phyloP scores from a whole-genome alignment of 2,888 invertebrate genomes.

The Andrena camellia region DNA sequence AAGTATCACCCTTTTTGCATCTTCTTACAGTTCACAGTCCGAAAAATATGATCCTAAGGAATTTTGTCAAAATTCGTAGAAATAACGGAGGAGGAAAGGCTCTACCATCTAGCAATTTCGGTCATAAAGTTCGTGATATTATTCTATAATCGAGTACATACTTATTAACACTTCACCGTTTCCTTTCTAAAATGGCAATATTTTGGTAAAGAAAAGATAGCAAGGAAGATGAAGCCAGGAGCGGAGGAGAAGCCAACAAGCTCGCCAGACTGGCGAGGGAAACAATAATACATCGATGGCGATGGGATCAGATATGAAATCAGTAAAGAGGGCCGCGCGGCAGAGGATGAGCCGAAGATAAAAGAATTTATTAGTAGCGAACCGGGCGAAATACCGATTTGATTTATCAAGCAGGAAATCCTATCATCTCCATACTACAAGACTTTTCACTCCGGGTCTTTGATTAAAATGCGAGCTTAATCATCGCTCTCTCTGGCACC shows the following conservation, averaged over 20 bases:
- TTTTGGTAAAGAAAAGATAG: neutral
- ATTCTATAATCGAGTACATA: too few relatives aligned
- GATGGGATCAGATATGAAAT: conserved; percentile 65
- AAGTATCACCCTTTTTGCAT: too few relatives aligned
- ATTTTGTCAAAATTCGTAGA: too few relatives aligned
- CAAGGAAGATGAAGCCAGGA: neutral
- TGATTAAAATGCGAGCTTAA: conserved; percentile 85
- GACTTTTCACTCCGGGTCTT: conserved; percentile 84
- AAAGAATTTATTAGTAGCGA: conserved; percentile 76
- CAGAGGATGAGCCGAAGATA: conserved; percentile 58
- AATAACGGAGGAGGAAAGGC: too few relatives aligned
- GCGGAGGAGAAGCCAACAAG: neutral
- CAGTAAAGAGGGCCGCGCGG: conserved; percentile 45
- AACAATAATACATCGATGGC: conserved; percentile 33
- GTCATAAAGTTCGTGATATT: too few relatives aligned
- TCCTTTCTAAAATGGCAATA: too few relatives aligned
- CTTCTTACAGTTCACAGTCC: too few relatives aligned
- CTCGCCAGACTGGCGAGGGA: neutral
- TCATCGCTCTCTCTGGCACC: conserved; percentile 82
- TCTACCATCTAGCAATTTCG: too few relatives aligned
- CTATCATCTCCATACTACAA: conserved; percentile 82
- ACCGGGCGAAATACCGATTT: conserved; percentile 78
- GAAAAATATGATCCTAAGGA: too few relatives aligned
- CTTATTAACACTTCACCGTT: neutral
- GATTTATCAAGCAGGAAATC: conserved; percentile 84